Percentiles rank a stretch among this genome's conserved stretches.
These are phyloP conservation scores for Pseudomugil gertrudae DNA, from an alignment of 2,797 vertebrate genomes.

Conservation along the genomic window DNA sequence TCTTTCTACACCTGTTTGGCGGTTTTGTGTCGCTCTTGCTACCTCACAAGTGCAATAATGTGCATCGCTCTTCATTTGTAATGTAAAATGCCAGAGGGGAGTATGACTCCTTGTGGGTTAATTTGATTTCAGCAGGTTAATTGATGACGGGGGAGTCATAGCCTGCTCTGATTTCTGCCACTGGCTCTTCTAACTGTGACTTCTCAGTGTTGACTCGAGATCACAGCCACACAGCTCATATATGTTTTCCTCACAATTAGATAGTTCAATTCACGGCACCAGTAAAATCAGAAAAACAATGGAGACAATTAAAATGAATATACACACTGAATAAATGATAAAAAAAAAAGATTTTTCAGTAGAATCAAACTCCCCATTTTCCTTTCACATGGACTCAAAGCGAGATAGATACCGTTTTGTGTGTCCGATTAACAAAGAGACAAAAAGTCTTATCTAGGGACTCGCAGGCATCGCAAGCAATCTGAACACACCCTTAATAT, in stretches of 20 bases:
- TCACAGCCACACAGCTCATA: constrained; percentile 19
- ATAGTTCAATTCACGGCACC: neutral
- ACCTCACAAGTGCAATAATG: constrained; percentile 59
- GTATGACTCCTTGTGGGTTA: constrained; percentile 71
- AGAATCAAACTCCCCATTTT: neutral
- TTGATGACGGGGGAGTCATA: constrained; percentile 75
- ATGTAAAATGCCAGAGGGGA: constrained; percentile 68
- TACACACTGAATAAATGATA: neutral
- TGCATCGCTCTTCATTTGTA: constrained; percentile 71
- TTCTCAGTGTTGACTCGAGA: constrained; percentile 41
- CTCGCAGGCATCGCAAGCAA: constrained; percentile 44
- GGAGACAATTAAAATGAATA: neutral
- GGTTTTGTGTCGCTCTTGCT: constrained; percentile 56
- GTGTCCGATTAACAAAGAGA: constrained; percentile 49
- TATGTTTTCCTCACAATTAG: constrained; percentile 29
- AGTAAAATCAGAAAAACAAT: constrained; percentile 1
- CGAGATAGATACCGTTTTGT: constrained; percentile 30
- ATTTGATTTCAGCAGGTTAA: constrained; percentile 79
- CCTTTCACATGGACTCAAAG: constrained; percentile 48
- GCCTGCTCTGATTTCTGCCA: constrained; percentile 68
- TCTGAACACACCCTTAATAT: constrained; percentile 60
- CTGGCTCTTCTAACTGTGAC: constrained; percentile 50
- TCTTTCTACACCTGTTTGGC: constrained; percentile 73
- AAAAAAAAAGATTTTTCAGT: neutral
- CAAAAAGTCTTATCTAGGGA: constrained; percentile 46